Evolutionary conservation across 2,113 vertebrate species (phyloP).

Genomic region (Daphoenositta chrysoptera): DNA sequence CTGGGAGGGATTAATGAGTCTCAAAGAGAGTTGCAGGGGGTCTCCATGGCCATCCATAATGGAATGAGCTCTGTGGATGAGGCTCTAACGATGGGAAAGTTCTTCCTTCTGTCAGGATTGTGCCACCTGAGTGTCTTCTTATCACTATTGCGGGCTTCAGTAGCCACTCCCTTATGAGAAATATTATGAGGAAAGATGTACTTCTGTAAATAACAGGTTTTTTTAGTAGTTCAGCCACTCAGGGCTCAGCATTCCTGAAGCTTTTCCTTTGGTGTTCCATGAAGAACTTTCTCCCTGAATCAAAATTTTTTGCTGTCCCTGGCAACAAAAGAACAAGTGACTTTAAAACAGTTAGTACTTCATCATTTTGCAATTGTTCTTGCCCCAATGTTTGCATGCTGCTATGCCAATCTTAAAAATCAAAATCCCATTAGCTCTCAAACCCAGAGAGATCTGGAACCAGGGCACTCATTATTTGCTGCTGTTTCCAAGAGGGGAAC

Average conservation of each 20-base stretch:
- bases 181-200: background rate
- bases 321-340: background rate
- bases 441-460: background rate
- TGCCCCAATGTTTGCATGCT: accelerated
- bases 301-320: background rate
- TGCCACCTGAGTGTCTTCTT: background rate
- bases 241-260: background rate
- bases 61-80: background rate
- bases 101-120: background rate
- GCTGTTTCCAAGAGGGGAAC: background rate
- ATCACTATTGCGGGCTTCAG: background rate
- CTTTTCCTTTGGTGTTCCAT: background rate
- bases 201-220: background rate
- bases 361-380: background rate
- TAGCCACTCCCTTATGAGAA: background rate
- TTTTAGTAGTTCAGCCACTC: background rate
- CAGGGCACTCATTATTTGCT: background rate
- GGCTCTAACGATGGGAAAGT: accelerated
- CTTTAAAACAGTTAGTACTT: background rate
- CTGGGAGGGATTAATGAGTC: background rate
- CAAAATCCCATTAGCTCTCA: background rate
- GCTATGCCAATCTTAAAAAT: background rate
- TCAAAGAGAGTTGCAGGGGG: background rate
- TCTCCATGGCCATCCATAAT: background rate
- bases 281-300: background rate